A percentile compares a stretch with the other conserved stretches of the same genome.
These are phyloP conservation scores for Euzophera pinguis DNA, from an alignment of 2,888 invertebrate genomes.

Conservation along the genomic window DNA sequence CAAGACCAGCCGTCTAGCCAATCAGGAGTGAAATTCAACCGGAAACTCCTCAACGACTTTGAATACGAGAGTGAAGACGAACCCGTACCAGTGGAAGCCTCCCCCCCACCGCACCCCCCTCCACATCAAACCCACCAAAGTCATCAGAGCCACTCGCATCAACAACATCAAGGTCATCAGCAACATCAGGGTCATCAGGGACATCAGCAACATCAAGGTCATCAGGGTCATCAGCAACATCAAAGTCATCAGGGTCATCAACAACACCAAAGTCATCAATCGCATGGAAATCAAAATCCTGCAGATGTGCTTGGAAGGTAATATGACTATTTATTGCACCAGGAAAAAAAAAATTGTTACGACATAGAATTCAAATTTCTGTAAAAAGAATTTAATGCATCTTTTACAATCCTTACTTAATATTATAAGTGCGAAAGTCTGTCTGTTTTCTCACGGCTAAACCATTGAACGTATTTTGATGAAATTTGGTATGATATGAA, in stretches of 20 bases:
- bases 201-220: no score
- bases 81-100: slow-evolving; percentile 63
- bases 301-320: slow-evolving; percentile 69
- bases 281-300: slow-evolving; percentile 34
- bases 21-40: slow-evolving; percentile 85
- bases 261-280: slow-evolving; percentile 19
- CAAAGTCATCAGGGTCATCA: slow-evolving; percentile 20
- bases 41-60: slow-evolving; percentile 89
- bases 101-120: slow-evolving; percentile 27
- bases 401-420: no score
- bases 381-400: no score
- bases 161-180: slow-evolving; percentile 10
- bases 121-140: slow-evolving; percentile 19
- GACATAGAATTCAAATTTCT: no score
- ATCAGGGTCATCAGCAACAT: background rate
- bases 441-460: no score
- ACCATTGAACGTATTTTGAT: no score
- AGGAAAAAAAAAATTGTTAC: no score
- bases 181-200: no score
- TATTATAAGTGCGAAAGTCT: no score
- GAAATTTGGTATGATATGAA: no score
- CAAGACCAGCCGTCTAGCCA: slow-evolving; percentile 61
- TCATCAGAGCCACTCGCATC: slow-evolving; percentile 15
- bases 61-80: slow-evolving; percentile 96
- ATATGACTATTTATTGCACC: no score